Conservation (phyloP, 1,140 invertebrate genomes). For the Catajapyx aquilonaris region DNA sequence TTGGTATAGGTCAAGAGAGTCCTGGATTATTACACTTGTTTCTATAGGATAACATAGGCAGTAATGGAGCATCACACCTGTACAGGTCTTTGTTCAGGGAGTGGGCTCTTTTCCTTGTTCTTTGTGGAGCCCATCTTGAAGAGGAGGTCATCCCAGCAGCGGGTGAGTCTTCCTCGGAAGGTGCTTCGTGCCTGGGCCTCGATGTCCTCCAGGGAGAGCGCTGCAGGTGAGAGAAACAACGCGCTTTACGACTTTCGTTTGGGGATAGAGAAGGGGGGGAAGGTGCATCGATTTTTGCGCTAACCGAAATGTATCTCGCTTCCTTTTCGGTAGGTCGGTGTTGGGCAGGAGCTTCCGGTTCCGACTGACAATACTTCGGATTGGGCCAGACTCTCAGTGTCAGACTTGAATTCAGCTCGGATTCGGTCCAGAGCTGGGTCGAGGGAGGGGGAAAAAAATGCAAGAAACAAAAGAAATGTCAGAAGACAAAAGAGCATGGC, state of each 20-base stretch:
- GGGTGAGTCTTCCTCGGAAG: not conserved
- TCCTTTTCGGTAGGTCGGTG: constrained; percentile 12
- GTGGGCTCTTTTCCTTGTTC: not conserved
- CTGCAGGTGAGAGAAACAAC: no score
- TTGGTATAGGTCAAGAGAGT: no score
- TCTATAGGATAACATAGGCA: no score
- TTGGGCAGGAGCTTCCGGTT: constrained; percentile 8
- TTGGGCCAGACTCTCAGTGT: constrained; percentile 18
- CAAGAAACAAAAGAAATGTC: constrained; percentile 2
- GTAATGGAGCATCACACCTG: no score
- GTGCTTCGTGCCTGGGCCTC: not conserved
- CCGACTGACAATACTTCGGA: constrained; percentile 15
- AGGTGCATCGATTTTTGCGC: no score
- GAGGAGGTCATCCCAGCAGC: not conserved
- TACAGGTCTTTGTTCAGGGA: no score
- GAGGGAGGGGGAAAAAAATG: no score
- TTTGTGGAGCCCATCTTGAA: not conserved
- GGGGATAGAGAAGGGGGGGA: no score
- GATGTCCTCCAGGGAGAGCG: not conserved
- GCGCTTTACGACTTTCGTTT: no score
- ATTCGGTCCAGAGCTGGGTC: constrained; percentile 25
- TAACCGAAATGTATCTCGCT: constrained; percentile 12
- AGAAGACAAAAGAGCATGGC: no score
- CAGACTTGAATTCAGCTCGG: constrained; percentile 22
- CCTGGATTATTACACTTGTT: no score